Base-by-base conservation (phyloP, 1,140 invertebrate genomes). In the Drosophila sulfurigaster region DNA sequence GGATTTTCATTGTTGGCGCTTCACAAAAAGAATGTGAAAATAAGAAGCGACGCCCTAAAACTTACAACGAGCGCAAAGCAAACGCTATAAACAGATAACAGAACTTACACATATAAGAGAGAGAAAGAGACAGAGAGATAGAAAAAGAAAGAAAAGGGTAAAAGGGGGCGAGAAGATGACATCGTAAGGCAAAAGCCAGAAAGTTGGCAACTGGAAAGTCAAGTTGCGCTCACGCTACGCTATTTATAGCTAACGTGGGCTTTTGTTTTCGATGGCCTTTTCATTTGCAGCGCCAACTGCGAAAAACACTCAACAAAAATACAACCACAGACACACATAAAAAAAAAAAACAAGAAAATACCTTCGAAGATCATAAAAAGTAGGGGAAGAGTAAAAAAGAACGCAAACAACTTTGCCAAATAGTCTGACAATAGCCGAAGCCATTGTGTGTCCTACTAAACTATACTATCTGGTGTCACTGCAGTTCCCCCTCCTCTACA, bases 251-350 rank as follows among this genome's bases (percentile, higher is more conserved):
- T 81, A 83, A 83, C 80, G 85, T 87, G 69, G 75, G 85, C 83
- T 89, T 87, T 88, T 88, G 83, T 88, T 88, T 88, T 88, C 85
- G 77, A 89, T 89, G 80, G 80, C 85, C 83, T 88, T 88, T 88
- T 89, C 85, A 88, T 89, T 88, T 88, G 80, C 83, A 88, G 83
- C 52, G 41, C 51, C 57, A 66, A 79, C 75, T 69, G 77, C 66
- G 20, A 25, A 78, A 66, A 67, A 58, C 69, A 66, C 63, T 63
- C 43, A 43, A 75, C 32, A 58, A 30, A 38, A 82, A 68, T 54
- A 54, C 28, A 13, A 13, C 25, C 30, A 63, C 56, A 70, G n/a
- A 46, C 0, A 25, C 20, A 25, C 3, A 4, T 3, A 25, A 25
- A 25, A 25, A 25, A 25, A 3, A 38, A 32, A 62, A 51, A 67